A percentile compares a stretch with the other conserved stretches of the same genome.
phyloP scores from a whole-genome alignment of 2,797 vertebrate species.

The Scolopax rusticola region DNA sequence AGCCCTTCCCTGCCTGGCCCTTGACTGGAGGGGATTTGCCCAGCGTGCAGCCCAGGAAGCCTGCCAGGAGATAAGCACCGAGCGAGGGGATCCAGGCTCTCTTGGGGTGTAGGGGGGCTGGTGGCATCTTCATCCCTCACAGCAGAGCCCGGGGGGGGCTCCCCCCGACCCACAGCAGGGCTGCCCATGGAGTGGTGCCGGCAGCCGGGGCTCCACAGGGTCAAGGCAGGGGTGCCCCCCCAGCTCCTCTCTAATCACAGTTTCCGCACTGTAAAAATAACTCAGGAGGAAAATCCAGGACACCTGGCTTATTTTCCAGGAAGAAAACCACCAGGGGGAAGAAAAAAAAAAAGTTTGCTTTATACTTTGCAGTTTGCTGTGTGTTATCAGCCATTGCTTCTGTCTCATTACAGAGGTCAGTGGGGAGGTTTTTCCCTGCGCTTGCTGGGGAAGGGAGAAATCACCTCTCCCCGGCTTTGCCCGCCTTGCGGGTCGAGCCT shows the following conservation, averaged over 20 bases:
- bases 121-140: neutral
- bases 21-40: neutral
- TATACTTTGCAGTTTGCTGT: neutral
- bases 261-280: neutral
- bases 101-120: accelerated
- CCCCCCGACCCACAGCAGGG: too few relatives aligned
- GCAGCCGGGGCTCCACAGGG: neutral
- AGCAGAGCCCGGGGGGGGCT: neutral
- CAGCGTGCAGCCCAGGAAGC: neutral
- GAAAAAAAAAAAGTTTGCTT: neutral
- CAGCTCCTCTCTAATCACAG: accelerated
- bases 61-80: neutral
- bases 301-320: neutral
- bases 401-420: neutral
- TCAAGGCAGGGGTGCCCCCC: accelerated
- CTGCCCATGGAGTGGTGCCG: neutral
- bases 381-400: neutral
- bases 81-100: neutral
- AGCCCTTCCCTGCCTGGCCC: accelerated
- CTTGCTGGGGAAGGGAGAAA: neutral
- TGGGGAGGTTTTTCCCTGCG: neutral
- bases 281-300: neutral
- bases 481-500: neutral
- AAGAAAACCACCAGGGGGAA: neutral
- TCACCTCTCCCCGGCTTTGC: neutral